Conservation (phyloP, 2,797 vertebrate genomes). For the Gambelia wislizenii region DNA sequence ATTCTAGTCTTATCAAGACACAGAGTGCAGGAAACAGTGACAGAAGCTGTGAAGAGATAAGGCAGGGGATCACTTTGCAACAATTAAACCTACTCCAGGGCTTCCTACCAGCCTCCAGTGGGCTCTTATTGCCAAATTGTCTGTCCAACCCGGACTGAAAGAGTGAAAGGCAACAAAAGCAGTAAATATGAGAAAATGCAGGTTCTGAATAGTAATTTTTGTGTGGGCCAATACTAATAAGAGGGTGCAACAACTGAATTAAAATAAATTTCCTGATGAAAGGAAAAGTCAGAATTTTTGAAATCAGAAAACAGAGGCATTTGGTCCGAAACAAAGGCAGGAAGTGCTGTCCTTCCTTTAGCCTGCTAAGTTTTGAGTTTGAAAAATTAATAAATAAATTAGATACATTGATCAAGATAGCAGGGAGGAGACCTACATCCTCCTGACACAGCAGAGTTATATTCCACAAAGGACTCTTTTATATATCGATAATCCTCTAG, state of each 20-base stretch:
- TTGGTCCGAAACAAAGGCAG: slow-evolving; percentile 78
- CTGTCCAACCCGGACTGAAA: slow-evolving; percentile 33
- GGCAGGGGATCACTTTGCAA: slow-evolving; percentile 50
- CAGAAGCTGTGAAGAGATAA: slow-evolving; percentile 43
- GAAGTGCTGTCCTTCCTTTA: slow-evolving; percentile 79
- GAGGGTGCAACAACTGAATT: background rate
- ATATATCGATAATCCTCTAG: slow-evolving; percentile 21
- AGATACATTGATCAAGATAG: slow-evolving; percentile 74
- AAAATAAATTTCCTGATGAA: slow-evolving; percentile 25
- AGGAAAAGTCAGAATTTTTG: slow-evolving; percentile 48
- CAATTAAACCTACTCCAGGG: slow-evolving; percentile 47
- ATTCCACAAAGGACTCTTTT: slow-evolving; percentile 40
- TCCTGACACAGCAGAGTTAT: slow-evolving; percentile 54
- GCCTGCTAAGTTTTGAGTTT: slow-evolving; percentile 64
- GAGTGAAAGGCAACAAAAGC: slow-evolving; percentile 58
- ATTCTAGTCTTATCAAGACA: slow-evolving; percentile 28
- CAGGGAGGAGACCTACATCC: slow-evolving; percentile 51
- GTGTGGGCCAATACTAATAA: background rate
- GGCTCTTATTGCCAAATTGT: slow-evolving; percentile 37
- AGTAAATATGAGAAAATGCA: slow-evolving; percentile 53
- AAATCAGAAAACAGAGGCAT: slow-evolving; percentile 60
- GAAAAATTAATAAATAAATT: slow-evolving; percentile 36
- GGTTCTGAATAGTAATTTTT: slow-evolving; percentile 45
- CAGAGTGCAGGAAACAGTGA: slow-evolving; percentile 51
- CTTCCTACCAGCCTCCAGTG: slow-evolving; percentile 58